A percentile compares a stretch with the other conserved stretches of the same genome.
Evolutionary conservation across 2,797 vertebrate genomes (phyloP).

Genomic region (Buceros bicornis): DNA sequence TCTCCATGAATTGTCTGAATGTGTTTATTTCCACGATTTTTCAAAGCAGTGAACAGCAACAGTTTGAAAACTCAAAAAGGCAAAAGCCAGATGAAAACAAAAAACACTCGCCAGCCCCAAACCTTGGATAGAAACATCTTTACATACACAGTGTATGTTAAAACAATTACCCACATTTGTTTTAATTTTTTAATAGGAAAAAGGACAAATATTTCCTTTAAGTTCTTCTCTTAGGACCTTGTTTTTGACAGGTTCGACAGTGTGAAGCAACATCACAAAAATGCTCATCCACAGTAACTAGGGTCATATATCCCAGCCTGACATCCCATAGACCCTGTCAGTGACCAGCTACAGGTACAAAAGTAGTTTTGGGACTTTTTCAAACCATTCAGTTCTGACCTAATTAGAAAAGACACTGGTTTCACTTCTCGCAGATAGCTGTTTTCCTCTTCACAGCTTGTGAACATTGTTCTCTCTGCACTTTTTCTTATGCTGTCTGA

Average conservation of each 20-base stretch:
- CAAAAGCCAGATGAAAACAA: neutral
- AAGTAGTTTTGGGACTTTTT: neutral
- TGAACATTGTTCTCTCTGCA: neutral
- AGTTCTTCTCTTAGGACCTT: neutral
- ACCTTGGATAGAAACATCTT: neutral
- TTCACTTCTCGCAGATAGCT: neutral
- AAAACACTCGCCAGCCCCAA: accelerated
- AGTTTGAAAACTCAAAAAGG: neutral
- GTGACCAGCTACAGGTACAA: neutral
- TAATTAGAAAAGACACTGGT: neutral
- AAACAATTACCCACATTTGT: neutral
- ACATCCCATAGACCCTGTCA: neutral
- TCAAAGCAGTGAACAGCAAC: neutral
- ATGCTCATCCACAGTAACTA: neutral
- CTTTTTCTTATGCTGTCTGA: neutral
- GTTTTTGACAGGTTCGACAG: neutral
- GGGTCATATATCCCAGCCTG: neutral
- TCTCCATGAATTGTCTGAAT: neutral
- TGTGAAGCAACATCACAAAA: neutral
- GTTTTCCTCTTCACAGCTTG: neutral
- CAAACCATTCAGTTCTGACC: neutral
- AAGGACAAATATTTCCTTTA: neutral
- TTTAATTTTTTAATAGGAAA: neutral
- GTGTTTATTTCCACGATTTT: neutral
- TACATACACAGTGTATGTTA: neutral